These are phyloP conservation scores for Julus scanicus DNA, from an alignment of 2,888 invertebrate genomes.

Conservation along the genomic window DNA sequence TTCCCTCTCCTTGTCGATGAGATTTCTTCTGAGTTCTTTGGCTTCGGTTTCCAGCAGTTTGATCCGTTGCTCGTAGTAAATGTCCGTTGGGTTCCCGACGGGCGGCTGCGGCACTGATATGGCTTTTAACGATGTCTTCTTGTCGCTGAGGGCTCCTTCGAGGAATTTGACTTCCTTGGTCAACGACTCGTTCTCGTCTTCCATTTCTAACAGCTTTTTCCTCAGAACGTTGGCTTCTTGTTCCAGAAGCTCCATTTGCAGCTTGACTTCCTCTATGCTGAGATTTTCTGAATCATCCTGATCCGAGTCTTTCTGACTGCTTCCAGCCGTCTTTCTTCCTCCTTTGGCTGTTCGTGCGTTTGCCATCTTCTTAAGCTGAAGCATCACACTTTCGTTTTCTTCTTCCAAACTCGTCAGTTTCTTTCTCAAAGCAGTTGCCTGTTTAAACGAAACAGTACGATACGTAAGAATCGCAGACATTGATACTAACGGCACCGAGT, in stretches of 20 bases:
- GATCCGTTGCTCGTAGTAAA: constrained; percentile 76
- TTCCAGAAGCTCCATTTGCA: constrained; percentile 88
- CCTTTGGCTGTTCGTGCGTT: constrained; percentile 76
- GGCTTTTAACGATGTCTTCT: neutral
- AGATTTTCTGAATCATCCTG: constrained; percentile 66
- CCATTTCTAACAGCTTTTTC: constrained; percentile 84
- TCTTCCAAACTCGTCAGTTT: constrained; percentile 93
- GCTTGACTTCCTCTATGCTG: constrained; percentile 78
- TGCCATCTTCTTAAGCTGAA: constrained; percentile 97
- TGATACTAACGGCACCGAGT: too few species aligned
- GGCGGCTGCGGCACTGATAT: neutral
- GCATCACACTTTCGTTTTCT: constrained; percentile 94
- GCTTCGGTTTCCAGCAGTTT: constrained; percentile 73
- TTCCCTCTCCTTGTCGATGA: constrained; percentile 81
- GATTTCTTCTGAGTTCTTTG: constrained; percentile 78
- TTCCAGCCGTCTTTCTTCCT: constrained; percentile 57
- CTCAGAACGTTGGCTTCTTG: constrained; percentile 87
- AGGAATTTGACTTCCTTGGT: constrained; percentile 79
- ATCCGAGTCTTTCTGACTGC: constrained; percentile 49
- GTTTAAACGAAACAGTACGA: constrained; percentile 64
- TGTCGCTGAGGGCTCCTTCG: constrained; percentile 65
- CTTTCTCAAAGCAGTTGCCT: constrained; percentile 88
- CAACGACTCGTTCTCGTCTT: constrained; percentile 79
- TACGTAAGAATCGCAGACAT: neutral
- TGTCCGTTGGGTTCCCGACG: constrained; percentile 61